Base-by-base conservation (phyloP, 2,888 invertebrate species). In the Cryptocheilus praepositus region DNA sequence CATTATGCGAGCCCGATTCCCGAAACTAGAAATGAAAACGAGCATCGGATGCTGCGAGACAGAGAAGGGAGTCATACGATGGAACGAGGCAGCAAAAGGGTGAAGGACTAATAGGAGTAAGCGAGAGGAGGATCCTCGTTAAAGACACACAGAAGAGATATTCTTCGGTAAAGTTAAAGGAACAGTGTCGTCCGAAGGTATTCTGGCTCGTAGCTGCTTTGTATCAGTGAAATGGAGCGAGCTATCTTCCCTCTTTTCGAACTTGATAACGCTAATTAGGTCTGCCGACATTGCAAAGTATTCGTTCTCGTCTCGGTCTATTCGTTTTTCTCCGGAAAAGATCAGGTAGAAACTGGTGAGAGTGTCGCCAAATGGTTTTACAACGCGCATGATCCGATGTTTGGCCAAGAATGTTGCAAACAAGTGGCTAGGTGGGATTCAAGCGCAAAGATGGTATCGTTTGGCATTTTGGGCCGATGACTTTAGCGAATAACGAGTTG, bases 21-120 rank as follows among this genome's bases (percentile, higher is more conserved):
- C 79, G 63, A 84, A 83, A 84, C 79, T 81, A 77, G 78, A 74
- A 77, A 76, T 75, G 74, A 70, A 76, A 81, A 77, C 71, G 73
- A 76, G 73, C 21, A 43, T 25, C 21, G 36, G 44, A 19, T 11
- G 46, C 15, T 52, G 45, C 25, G 43, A 36, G 25, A 44, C 13
- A 11, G 55, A 44, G 59, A 61, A 25, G 28, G 55, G 19, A 46
- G 19, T 2, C 19, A 15, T 7, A 15, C 52, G 21, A 43, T 15
- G 56, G 19, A 44, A 19, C 56, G 56, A 56, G 16, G 28, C n/a
- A 36, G 19, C 3, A 36, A 21, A 36, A 56, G 43, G 56, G 28
- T 19, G 56, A 56, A 18, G 36, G 56, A 11, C 54, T 36, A 11
- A 11, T 11, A 11, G 36, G 55, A 43, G 58, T 52, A 19, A 19